These are phyloP conservation scores for Guaruba guarouba DNA, from an alignment of 2,113 vertebrate species.

Conservation along the genomic window DNA sequence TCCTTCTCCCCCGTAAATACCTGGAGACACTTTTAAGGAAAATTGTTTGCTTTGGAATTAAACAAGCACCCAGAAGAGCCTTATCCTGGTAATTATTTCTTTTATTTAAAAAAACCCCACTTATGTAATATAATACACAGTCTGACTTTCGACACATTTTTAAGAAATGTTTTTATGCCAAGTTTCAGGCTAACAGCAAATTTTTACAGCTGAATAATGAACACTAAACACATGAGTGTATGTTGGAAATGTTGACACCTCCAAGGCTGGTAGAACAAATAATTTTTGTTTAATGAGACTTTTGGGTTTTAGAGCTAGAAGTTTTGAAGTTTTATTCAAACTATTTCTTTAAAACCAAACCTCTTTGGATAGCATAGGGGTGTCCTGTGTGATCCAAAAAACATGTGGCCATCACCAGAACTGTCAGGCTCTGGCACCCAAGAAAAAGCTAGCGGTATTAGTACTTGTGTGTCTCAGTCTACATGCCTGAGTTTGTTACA, in stretches of 20 bases:
- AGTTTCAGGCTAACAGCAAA: background rate
- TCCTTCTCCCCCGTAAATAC: conserved; percentile 27
- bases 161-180: background rate
- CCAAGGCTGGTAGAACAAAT: background rate
- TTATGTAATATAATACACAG: conserved; percentile 9
- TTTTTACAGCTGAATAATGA: conserved; percentile 48
- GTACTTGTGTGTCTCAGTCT: background rate
- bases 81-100: conserved; percentile 50
- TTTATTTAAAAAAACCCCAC: background rate
- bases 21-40: conserved; percentile 38
- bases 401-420: background rate
- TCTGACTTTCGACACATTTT: background rate
- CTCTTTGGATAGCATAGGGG: background rate
- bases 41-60: conserved; percentile 30
- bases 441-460: background rate
- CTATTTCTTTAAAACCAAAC: background rate
- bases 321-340: background rate
- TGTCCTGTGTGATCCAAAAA: accelerated
- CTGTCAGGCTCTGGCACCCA: background rate
- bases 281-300: background rate
- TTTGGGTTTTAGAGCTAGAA: background rate
- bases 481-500: background rate
- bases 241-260: conserved; percentile 35
- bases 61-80: background rate
- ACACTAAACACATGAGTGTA: background rate